Conservation (phyloP, 2,888 invertebrate genomes). For the Drosophila falleni region DNA sequence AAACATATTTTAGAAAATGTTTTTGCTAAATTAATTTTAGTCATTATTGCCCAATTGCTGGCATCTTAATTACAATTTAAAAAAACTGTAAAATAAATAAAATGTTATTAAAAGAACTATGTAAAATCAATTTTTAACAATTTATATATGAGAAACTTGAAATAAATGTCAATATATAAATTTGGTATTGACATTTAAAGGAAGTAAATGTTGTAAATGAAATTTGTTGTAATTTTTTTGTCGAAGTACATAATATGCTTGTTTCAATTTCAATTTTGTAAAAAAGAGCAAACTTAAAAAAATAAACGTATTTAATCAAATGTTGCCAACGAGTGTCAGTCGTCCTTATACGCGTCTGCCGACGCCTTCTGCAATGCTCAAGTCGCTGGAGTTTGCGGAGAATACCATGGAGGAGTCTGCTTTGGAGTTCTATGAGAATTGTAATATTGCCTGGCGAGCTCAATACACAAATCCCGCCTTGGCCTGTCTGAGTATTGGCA, state of each 20-base stretch:
- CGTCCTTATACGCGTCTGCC: constrained; percentile 4
- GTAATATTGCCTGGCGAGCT: constrained; percentile 45
- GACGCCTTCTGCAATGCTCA: constrained; percentile 8
- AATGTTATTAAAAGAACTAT: too few relatives aligned
- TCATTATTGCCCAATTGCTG: too few relatives aligned
- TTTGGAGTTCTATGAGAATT: constrained; percentile 47
- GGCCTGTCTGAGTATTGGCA: constrained; percentile 37
- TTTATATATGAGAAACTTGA: too few relatives aligned
- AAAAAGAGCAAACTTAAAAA: not conserved
- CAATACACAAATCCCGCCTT: constrained; percentile 34
- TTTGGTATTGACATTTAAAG: not conserved
- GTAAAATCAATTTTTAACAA: too few relatives aligned
- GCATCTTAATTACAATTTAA: too few relatives aligned
- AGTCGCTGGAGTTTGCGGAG: constrained; percentile 28
- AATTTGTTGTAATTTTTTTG: not conserved
- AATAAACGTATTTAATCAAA: not conserved
- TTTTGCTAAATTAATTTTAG: too few relatives aligned
- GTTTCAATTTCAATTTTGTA: constrained; percentile 1
- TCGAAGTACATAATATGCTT: not conserved
- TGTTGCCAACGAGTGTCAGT: not conserved
- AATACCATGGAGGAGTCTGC: constrained; percentile 23
- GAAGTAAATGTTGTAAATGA: not conserved
- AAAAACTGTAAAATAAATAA: too few relatives aligned
- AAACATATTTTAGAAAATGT: too few relatives aligned
- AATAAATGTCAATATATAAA: not conserved